phyloP scores from a whole-genome alignment of 2,113 vertebrate genomes.

The Hemiprocne comata region DNA sequence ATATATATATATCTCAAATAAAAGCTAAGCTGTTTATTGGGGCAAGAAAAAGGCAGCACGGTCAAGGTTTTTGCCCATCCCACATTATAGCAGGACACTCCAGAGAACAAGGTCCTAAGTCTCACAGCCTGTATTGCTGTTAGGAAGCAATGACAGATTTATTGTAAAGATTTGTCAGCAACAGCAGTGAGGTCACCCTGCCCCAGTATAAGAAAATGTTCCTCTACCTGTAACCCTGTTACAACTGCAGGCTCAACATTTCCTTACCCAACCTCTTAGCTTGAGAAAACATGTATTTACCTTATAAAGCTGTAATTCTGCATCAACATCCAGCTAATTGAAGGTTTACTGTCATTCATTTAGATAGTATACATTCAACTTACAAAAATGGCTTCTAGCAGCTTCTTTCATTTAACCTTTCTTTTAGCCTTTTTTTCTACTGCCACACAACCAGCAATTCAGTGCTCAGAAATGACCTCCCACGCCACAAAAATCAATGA shows the following conservation, averaged over 20 bases:
- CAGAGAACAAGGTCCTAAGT: not conserved
- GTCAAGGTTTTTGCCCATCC: not conserved
- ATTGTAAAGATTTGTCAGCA: not conserved
- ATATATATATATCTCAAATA: not conserved
- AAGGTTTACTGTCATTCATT: conserved; percentile 56
- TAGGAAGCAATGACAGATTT: not conserved
- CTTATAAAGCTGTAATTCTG: conserved; percentile 16
- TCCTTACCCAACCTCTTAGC: not conserved
- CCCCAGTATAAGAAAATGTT: not conserved
- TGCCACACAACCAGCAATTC: conserved; percentile 56
- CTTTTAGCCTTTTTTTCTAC: not conserved
- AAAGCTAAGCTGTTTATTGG: not conserved
- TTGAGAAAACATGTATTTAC: conserved; percentile 30
- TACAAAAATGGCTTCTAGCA: conserved; percentile 7
- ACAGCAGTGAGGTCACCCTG: not conserved
- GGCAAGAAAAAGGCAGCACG: not conserved
- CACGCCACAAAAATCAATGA: not conserved
- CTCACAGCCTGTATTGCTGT: not conserved
- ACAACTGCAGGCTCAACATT: not conserved
- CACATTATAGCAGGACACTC: not conserved
- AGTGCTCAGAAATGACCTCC: conserved; percentile 41
- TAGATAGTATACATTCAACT: conserved; percentile 33
- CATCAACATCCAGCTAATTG: conserved; percentile 40
- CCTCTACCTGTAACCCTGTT: not conserved
- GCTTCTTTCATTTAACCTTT: conserved; percentile 63